Conservation (phyloP, 2,113 vertebrate genomes). For the Sarotherodon lohbergeri region DNA sequence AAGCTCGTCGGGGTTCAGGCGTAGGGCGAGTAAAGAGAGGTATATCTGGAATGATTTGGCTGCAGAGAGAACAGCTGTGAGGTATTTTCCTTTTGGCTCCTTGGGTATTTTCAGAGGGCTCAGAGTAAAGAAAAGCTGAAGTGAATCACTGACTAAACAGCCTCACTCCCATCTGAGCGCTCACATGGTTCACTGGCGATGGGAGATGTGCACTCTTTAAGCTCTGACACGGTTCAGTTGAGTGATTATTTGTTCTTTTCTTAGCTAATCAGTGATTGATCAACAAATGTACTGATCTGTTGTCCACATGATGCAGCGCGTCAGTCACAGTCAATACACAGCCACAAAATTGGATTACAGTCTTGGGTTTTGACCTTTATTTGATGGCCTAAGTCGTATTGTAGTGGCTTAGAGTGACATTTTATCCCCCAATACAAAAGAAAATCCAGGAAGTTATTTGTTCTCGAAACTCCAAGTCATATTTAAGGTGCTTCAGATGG, state of each 20-base stretch:
- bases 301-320: neutral
- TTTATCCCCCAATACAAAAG: neutral
- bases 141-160: conserved; percentile 42
- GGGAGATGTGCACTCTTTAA: conserved; percentile 4
- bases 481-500: neutral
- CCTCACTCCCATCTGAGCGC: conserved; percentile 1
- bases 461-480: neutral
- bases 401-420: neutral
- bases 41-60: conserved; percentile 39
- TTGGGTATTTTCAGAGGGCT: conserved; percentile 56
- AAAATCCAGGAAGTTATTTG: neutral
- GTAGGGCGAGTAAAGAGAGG: neutral
- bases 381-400: neutral
- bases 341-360: neutral
- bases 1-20: neutral
- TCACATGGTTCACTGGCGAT: conserved; percentile 27
- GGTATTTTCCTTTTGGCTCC: conserved; percentile 68
- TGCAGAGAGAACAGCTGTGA: conserved; percentile 62
- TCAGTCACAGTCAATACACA: neutral
- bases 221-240: neutral
- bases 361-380: neutral
- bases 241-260: conserved; percentile 30
- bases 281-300: conserved; percentile 12
- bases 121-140: conserved; percentile 42
- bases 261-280: conserved; percentile 33